Evolutionary conservation across 2,113 vertebrate species (phyloP).

Genomic region (Patagioenas fasciata): DNA sequence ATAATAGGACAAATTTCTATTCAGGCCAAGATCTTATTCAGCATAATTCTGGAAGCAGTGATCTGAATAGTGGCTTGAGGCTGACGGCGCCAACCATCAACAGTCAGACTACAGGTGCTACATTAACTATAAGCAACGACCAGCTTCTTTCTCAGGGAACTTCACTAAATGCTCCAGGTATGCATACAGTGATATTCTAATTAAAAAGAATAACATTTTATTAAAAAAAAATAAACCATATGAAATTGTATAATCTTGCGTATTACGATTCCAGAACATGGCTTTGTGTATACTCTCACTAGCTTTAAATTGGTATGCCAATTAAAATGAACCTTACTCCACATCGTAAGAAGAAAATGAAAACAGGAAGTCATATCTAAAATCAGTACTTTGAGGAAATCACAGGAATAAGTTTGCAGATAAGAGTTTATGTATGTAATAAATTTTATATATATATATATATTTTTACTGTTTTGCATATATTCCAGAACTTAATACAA

Average conservation of each 20-base stretch:
- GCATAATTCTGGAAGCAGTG: conserved; percentile 72
- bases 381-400: background rate
- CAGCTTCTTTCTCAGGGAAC: conserved; percentile 85
- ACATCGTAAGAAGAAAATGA: background rate
- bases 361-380: background rate
- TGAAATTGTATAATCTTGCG: background rate
- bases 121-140: conserved; percentile 83
- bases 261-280: rapidly evolving
- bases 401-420: background rate
- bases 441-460: too few relatives aligned
- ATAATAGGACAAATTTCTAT: background rate
- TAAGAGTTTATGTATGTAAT: background rate
- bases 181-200: background rate
- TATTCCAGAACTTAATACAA: conserved; percentile 71
- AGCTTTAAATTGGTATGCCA: background rate
- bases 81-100: conserved; percentile 75
- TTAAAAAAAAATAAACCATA: background rate
- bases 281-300: background rate
- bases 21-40: conserved; percentile 87
- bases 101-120: conserved; percentile 72
- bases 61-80: conserved; percentile 80
- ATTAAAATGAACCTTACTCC: background rate
- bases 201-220: background rate
- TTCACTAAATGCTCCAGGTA: conserved; percentile 68
- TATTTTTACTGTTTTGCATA: background rate